Conservation (phyloP, 2,888 invertebrate genomes). For the Ichneumoninae sp. region DNA sequence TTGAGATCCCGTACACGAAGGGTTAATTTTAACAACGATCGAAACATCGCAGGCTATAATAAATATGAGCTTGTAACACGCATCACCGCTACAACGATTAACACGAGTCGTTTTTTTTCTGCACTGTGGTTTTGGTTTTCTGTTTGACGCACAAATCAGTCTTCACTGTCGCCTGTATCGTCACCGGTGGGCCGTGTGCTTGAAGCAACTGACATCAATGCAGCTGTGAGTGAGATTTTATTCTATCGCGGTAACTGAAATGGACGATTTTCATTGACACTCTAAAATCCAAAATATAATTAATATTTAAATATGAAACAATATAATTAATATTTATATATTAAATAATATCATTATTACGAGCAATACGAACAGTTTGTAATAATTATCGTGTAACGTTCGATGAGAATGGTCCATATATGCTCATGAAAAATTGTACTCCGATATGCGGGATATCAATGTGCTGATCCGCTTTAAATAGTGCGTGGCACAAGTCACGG, state of each 20-base stretch:
- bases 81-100: conserved; percentile 74
- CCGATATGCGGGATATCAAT: conserved; percentile 24
- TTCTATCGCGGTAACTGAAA: conserved; percentile 54
- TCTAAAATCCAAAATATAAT: background rate
- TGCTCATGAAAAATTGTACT: conserved; percentile 9
- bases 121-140: conserved; percentile 84
- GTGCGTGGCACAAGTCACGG: background rate
- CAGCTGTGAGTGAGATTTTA: conserved; percentile 79
- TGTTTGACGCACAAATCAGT: conserved; percentile 80
- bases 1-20: no score
- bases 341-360: background rate
- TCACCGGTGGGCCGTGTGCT: conserved; percentile 77
- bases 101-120: conserved; percentile 77
- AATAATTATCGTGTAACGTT: background rate
- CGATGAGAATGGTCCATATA: background rate
- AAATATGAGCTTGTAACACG: conserved; percentile 71
- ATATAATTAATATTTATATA: background rate
- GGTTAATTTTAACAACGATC: background rate
- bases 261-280: background rate
- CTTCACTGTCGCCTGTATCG: conserved; percentile 80
- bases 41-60: conserved; percentile 27
- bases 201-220: conserved; percentile 78
- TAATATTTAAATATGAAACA: background rate
- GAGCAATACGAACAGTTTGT: background rate
- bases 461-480: conserved; percentile 37